Conservation (phyloP, 2,113 vertebrate species). For the Pan paniscus region DNA sequence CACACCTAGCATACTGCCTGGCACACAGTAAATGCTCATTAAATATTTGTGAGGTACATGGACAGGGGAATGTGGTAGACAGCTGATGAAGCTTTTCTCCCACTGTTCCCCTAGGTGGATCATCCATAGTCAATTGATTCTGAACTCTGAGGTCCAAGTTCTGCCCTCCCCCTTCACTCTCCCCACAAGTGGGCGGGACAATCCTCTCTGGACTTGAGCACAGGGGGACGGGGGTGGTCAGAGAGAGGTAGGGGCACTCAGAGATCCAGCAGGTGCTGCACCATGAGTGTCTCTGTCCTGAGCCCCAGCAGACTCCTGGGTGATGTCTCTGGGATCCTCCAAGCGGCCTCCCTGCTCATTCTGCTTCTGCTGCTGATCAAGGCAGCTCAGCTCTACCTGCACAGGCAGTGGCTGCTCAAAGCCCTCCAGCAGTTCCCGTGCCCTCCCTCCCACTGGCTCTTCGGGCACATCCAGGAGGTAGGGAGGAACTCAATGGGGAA, state of each 20-base stretch:
- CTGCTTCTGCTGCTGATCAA: conserved; percentile 79
- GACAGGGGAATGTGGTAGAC: not conserved
- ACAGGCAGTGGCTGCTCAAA: conserved; percentile 74
- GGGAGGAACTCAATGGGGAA: not conserved
- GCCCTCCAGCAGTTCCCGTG: conserved; percentile 84
- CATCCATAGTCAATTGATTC: not conserved
- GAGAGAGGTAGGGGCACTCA: not conserved
- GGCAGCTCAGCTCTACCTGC: conserved; percentile 64
- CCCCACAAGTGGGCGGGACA: not conserved
- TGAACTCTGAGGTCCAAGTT: not conserved
- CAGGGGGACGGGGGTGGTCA: fast-evolving
- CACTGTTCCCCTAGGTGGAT: not conserved
- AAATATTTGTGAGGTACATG: not conserved
- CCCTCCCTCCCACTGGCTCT: conserved; percentile 70
- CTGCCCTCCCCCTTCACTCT: not conserved
- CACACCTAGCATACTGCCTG: not conserved
- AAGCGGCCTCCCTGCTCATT: conserved; percentile 71
- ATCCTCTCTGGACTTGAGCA: not conserved
- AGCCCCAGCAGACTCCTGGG: not conserved
- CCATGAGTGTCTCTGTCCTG: conserved; percentile 18
- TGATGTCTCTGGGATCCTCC: conserved; percentile 62
- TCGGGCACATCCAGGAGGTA: not conserved
- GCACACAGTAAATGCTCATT: not conserved
- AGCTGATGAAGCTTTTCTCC: not conserved
- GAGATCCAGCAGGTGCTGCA: fast-evolving